Evolutionary conservation across 1,140 invertebrate genomes (phyloP).

Genomic region (Tetraneura akinire): DNA sequence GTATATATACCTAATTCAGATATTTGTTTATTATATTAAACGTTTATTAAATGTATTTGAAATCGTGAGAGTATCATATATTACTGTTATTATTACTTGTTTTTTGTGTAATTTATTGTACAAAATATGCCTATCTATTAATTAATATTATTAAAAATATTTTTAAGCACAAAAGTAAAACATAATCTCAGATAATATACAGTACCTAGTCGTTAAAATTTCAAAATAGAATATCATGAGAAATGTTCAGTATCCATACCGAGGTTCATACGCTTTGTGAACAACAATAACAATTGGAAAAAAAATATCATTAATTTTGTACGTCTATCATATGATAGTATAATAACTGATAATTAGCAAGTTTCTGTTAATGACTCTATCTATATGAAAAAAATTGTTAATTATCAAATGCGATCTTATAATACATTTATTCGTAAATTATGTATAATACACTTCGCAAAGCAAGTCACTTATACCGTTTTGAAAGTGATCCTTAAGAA

Average conservation of each 20-base stretch:
- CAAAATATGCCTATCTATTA: neutral
- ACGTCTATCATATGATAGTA: neutral
- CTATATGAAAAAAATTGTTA: no score
- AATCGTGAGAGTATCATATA: neutral
- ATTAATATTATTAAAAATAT: no score
- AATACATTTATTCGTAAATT: neutral
- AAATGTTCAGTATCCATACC: neutral
- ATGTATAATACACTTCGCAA: neutral
- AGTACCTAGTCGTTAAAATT: neutral
- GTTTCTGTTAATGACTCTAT: no score
- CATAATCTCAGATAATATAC: neutral
- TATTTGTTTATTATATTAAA: no score
- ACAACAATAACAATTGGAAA: slow-evolving; percentile 5
- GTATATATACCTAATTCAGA: no score
- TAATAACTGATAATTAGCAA: neutral
- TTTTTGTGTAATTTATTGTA: neutral
- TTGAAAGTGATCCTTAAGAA: slow-evolving; percentile 21
- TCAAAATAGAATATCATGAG: neutral
- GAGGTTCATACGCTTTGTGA: neutral
- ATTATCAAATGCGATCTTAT: neutral
- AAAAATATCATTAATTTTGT: neutral
- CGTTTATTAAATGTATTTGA: neutral
- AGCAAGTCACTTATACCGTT: slow-evolving; percentile 10
- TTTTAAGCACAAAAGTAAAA: neutral
- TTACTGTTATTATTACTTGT: neutral